phyloP scores from a whole-genome alignment of 2,888 invertebrate species.

The Xestia xanthographa region DNA sequence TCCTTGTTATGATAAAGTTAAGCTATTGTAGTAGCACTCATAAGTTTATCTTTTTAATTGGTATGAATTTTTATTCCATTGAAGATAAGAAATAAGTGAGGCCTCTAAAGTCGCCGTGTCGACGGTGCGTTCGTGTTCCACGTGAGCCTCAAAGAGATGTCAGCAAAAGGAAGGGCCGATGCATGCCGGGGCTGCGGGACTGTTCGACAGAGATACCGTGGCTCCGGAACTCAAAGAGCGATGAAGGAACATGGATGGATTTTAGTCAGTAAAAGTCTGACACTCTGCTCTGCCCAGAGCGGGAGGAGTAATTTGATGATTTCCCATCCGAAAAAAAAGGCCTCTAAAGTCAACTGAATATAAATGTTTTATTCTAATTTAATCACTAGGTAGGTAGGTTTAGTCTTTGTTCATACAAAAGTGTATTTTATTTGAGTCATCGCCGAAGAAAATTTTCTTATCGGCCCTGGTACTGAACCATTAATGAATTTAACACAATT shows the following conservation, averaged over 20 bases:
- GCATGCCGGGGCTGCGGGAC: no score
- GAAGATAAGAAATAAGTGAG: constrained; percentile 14
- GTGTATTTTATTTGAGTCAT: neutral
- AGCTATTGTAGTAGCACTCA: constrained; percentile 17
- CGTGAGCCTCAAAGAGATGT: no score
- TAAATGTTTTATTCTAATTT: neutral
- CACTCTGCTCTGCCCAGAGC: no score
- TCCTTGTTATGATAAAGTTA: constrained; percentile 30
- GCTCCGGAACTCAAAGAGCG: no score
- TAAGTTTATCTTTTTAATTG: constrained; percentile 44
- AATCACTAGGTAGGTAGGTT: neutral
- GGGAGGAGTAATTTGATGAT: no score
- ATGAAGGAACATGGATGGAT: no score
- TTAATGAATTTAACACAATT: constrained; percentile 1
- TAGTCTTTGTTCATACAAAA: neutral
- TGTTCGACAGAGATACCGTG: no score
- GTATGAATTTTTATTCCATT: constrained; percentile 1
- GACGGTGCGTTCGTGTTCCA: no score
- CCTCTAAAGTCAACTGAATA: constrained; percentile 1
- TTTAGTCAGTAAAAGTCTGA: no score
- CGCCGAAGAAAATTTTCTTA: neutral
- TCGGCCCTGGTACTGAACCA: neutral
- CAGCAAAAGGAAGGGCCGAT: no score
- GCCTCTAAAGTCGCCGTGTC: neutral
- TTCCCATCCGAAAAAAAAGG: no score